Percentiles rank a stretch among this genome's conserved stretches.
Conservation (phyloP, 2,113 vertebrate species). For the Meriones unguiculatus region DNA sequence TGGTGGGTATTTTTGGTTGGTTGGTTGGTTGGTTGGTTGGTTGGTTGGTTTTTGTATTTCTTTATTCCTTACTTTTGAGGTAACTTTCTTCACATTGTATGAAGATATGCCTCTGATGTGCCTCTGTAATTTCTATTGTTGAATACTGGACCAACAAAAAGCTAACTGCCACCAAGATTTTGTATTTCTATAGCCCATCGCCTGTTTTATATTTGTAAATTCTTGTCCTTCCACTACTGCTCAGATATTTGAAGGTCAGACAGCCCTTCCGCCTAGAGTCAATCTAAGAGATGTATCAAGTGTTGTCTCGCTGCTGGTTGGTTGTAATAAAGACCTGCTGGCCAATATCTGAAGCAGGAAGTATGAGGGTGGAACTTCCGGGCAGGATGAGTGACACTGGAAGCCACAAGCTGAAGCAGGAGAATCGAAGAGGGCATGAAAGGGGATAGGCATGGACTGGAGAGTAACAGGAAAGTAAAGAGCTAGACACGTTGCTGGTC, state of each 20-base stretch:
- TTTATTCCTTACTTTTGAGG: neutral
- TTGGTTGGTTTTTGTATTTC: neutral
- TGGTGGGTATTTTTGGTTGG: neutral
- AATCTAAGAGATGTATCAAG: neutral
- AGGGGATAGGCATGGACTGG: neutral
- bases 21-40: neutral
- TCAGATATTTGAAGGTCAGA: too few relatives aligned
- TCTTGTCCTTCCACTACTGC: too few relatives aligned
- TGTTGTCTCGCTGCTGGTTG: neutral
- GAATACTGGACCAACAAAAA: too few relatives aligned
- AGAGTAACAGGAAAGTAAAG: neutral
- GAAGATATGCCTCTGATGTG: too few relatives aligned
- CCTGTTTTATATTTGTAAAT: too few relatives aligned
- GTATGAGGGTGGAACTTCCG: neutral
- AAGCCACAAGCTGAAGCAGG: neutral
- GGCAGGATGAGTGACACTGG: neutral
- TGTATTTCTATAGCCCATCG: too few relatives aligned
- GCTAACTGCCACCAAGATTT: too few relatives aligned
- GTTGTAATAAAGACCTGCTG: neutral
- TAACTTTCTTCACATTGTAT: too few relatives aligned
- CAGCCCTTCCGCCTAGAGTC: neutral
- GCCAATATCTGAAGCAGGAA: neutral
- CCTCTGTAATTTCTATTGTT: too few relatives aligned
- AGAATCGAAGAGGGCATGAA: neutral
- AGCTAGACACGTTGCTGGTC: neutral